A percentile compares a stretch with the other conserved stretches of the same genome.
phyloP scores from a whole-genome alignment of 2,113 vertebrate species.

The Pycnonotus jocosus region DNA sequence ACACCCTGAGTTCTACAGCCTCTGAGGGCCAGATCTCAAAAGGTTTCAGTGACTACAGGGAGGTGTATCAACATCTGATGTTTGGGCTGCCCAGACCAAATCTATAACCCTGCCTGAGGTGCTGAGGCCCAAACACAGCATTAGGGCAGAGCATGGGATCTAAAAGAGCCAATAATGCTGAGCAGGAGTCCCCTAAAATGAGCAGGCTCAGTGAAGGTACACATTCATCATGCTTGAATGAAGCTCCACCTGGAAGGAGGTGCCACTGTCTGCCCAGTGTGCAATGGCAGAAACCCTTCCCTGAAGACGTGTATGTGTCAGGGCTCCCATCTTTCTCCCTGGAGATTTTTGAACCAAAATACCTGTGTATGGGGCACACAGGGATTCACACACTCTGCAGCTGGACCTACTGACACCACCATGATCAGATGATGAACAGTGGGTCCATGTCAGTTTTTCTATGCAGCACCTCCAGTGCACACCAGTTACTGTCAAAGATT shows the following conservation, averaged over 20 bases:
- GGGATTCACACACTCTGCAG: background rate
- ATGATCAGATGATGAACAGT: background rate
- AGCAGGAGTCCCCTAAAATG: background rate
- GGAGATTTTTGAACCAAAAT: background rate
- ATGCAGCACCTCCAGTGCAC: background rate
- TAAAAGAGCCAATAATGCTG: background rate
- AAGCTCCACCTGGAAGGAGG: background rate
- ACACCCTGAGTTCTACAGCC: background rate
- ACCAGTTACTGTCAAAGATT: background rate
- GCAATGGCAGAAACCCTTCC: background rate
- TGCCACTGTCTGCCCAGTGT: background rate
- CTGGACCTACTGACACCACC: background rate
- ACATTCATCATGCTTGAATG: background rate
- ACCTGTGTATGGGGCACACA: fast-evolving
- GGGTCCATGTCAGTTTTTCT: background rate
- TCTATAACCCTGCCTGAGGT: background rate
- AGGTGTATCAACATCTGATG: background rate
- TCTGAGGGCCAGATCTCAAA: background rate
- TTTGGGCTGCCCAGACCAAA: background rate
- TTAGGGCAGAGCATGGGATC: background rate
- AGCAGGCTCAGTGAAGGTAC: background rate
- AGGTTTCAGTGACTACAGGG: background rate
- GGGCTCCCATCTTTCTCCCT: background rate
- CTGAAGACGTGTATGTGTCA: background rate
- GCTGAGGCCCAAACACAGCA: background rate